Percentiles rank a stretch among this genome's conserved stretches.
These are phyloP conservation scores for Lomographa bimaculata DNA, from an alignment of 2,888 invertebrate genomes.

Conservation along the genomic window DNA sequence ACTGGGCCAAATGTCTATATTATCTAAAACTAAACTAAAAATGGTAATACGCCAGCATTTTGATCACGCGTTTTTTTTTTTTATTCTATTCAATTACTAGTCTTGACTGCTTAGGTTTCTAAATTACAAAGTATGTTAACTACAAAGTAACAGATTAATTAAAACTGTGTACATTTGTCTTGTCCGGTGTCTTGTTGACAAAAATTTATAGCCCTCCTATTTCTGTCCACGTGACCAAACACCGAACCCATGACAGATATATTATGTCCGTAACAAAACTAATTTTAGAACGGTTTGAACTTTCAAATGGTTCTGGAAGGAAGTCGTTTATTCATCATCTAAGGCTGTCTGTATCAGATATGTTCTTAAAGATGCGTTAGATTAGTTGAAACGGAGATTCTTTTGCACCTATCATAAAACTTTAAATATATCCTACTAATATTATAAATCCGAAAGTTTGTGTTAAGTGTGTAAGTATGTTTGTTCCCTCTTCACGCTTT, in stretches of 20 bases:
- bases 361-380: slow-evolving; percentile 21
- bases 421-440: too few relatives aligned
- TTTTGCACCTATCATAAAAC: slow-evolving; percentile 12
- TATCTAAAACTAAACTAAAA: too few relatives aligned
- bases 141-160: too few relatives aligned
- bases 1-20: too few relatives aligned
- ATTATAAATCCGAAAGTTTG: too few relatives aligned
- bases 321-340: slow-evolving; percentile 51
- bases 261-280: slow-evolving; percentile 52
- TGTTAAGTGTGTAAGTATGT: too few relatives aligned
- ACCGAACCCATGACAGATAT: slow-evolving; percentile 52
- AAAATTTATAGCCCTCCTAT: slow-evolving; percentile 61
- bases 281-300: slow-evolving; percentile 52
- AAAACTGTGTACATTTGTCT: slow-evolving; percentile 59
- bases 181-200: slow-evolving; percentile 58
- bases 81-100: too few relatives aligned
- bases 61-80: too few relatives aligned
- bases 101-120: too few relatives aligned
- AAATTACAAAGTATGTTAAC: too few relatives aligned
- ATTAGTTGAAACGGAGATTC: slow-evolving; percentile 17
- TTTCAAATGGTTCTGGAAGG: slow-evolving; percentile 53
- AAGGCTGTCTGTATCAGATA: slow-evolving; percentile 35
- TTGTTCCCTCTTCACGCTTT: too few relatives aligned
- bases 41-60: too few relatives aligned
- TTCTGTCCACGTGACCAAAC: slow-evolving; percentile 58